Conservation (phyloP, 92 coral and sea anemone genomes). For the Heliopora coerulea region DNA sequence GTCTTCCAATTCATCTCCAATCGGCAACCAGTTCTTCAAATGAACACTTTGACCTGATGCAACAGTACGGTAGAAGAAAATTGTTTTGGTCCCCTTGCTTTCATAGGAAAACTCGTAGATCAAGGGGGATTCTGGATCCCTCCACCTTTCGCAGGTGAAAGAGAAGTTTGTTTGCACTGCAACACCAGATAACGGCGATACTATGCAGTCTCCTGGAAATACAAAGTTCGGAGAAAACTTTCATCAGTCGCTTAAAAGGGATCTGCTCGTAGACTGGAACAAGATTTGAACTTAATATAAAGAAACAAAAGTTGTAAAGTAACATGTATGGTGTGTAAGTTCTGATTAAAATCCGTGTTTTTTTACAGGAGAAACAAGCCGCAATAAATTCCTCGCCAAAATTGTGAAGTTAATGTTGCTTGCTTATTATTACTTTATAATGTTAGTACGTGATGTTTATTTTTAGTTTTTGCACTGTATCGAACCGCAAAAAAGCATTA, state of each 20-base stretch:
- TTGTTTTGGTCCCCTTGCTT: constrained; percentile 1
- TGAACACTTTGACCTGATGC: neutral
- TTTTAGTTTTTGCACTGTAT: too few species aligned
- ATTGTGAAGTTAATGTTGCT: too few species aligned
- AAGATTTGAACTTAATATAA: too few species aligned
- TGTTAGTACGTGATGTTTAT: too few species aligned
- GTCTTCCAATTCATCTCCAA: constrained; percentile 59
- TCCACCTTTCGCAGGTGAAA: constrained; percentile 45
- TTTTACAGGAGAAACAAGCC: too few species aligned
- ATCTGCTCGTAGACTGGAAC: too few species aligned
- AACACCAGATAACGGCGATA: constrained; percentile 53
- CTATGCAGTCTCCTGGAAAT: constrained; percentile 60
- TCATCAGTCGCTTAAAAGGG: neutral
- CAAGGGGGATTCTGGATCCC: constrained; percentile 57
- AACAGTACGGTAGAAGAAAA: constrained; percentile 33
- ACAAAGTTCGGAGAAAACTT: constrained; percentile 5
- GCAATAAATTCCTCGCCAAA: too few species aligned
- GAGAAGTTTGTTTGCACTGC: constrained; percentile 62
- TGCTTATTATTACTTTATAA: too few species aligned
- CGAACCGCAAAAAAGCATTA: too few species aligned
- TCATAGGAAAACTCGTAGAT: constrained; percentile 46
- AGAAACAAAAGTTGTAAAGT: neutral
- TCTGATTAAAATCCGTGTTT: neutral
- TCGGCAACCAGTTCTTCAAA: constrained; percentile 49
- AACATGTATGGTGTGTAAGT: too few species aligned